Conservation (phyloP, 2,113 vertebrate genomes). For the Cryptotis parvus region DNA sequence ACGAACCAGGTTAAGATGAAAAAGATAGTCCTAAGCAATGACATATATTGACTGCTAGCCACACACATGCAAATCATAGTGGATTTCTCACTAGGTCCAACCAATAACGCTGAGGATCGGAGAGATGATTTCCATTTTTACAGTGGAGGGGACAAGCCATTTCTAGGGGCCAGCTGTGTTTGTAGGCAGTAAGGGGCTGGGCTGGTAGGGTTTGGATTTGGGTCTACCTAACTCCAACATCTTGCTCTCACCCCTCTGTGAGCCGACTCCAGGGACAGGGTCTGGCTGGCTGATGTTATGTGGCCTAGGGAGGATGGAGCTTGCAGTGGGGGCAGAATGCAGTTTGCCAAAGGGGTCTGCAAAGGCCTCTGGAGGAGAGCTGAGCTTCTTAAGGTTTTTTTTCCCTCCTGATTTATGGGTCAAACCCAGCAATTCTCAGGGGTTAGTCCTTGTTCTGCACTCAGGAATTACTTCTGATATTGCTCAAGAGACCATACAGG, state of each 20-base stretch:
- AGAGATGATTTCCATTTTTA: not conserved
- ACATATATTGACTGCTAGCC: not conserved
- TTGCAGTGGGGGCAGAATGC: not conserved
- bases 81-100: not conserved
- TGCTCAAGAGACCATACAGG: too few species aligned
- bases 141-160: accelerated
- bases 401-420: too few species aligned
- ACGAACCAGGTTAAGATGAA: not conserved
- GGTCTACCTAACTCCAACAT: not conserved
- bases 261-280: not conserved
- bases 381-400: too few species aligned
- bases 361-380: not conserved
- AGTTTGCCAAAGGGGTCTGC: too few species aligned
- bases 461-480: too few species aligned
- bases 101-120: not conserved
- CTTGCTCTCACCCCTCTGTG: not conserved
- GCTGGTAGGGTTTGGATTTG: not conserved
- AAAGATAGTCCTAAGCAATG: not conserved
- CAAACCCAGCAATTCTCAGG: too few species aligned
- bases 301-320: not conserved
- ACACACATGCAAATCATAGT: not conserved
- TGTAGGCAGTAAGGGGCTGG: not conserved
- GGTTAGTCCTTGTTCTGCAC: too few species aligned
- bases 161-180: slow-evolving; percentile 1
- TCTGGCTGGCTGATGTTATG: not conserved